These are phyloP conservation scores for Synanthedon tipuliformis DNA, from an alignment of 2,888 invertebrate genomes.

Conservation along the genomic window DNA sequence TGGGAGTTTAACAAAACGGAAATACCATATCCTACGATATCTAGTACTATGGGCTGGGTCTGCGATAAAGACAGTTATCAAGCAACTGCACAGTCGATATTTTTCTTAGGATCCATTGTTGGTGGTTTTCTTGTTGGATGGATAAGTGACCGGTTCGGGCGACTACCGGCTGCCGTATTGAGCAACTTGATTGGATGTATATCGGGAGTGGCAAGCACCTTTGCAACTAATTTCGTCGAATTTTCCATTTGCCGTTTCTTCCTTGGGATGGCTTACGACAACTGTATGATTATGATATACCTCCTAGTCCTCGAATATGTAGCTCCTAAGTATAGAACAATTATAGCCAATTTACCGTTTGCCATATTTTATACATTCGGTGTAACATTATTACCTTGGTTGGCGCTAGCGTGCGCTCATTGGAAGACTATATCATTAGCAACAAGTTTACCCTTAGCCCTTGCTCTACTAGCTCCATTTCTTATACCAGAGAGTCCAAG, in stretches of 20 bases:
- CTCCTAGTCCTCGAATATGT: slow-evolving; percentile 40
- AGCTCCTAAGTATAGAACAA: slow-evolving; percentile 43
- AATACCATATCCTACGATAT: slow-evolving; percentile 44
- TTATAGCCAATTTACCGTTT: slow-evolving; percentile 39
- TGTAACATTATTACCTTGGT: slow-evolving; percentile 34
- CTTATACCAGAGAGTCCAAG: slow-evolving; percentile 47
- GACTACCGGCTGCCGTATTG: slow-evolving; percentile 33
- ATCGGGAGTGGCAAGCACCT: slow-evolving; percentile 33
- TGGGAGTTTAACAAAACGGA: slow-evolving; percentile 49
- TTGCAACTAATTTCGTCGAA: slow-evolving; percentile 23
- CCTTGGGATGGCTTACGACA: slow-evolving; percentile 47
- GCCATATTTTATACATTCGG: slow-evolving; percentile 34
- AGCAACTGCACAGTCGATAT: slow-evolving; percentile 42
- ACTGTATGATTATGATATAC: slow-evolving; percentile 48
- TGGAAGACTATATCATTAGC: slow-evolving; percentile 40
- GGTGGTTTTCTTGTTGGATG: slow-evolving; percentile 43
- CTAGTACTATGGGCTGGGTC: slow-evolving; percentile 46
- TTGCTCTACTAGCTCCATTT: slow-evolving; percentile 31
- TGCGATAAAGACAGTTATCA: slow-evolving; percentile 42
- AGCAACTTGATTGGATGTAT: slow-evolving; percentile 37
- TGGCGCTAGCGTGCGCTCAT: slow-evolving; percentile 37
- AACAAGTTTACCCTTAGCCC: slow-evolving; percentile 36
- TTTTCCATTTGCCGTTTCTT: slow-evolving; percentile 40
- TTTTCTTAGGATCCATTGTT: slow-evolving; percentile 41
- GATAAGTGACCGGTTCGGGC: slow-evolving; percentile 40